Evolutionary conservation across 2,888 invertebrate genomes (phyloP), one percentile per base, ranked within the genome.

Genomic region (Cheilosia vernalis): DNA sequence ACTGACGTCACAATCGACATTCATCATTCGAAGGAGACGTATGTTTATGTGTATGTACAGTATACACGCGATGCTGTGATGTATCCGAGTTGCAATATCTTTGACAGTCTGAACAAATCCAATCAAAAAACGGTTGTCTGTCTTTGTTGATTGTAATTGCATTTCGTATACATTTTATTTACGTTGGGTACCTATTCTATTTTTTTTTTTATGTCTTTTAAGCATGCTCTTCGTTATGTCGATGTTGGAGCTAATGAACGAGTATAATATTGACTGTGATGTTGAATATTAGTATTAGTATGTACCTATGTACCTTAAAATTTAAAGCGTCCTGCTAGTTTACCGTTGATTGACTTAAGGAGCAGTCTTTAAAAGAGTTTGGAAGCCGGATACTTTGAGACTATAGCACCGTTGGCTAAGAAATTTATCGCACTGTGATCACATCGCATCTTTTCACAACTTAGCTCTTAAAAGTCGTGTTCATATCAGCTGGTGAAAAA

Each of bases 1-100:
- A 63, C 86, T 86, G 82, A 86, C 86, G 86, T 86, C 82, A 86
- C 86, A 86, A 86, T 73, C 77, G 86, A 78, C 86, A 86, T 86
- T 86, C 86, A 86, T 86, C 81, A 72, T 66, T 67, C 44, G 58
- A 51, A 70, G 47, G 70, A 61, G 66, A 60, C 58, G 53, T 40
- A 81, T 70, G 53, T 44, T 47, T 66, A 44, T 66, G 44, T 70
- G n/a, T 55, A 42, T 33, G 24, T 15, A 9, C 19, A 27, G 21
- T n/a, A 17, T 27, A 33, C n/a, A 37, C 15, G 15, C 56, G 21
- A 69, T 70, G 33, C 69, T 49, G 47, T 21, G 15, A 37, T 73
- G 72, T 44, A 70, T 69, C 30, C 44, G 76, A 56, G 33, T 27
- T 73, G 55, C 60, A 56, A 72, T 67, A 51, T 21, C 72, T 73